Base-by-base conservation (phyloP, 2,797 vertebrate genomes). In the Apogon talboti region DNA sequence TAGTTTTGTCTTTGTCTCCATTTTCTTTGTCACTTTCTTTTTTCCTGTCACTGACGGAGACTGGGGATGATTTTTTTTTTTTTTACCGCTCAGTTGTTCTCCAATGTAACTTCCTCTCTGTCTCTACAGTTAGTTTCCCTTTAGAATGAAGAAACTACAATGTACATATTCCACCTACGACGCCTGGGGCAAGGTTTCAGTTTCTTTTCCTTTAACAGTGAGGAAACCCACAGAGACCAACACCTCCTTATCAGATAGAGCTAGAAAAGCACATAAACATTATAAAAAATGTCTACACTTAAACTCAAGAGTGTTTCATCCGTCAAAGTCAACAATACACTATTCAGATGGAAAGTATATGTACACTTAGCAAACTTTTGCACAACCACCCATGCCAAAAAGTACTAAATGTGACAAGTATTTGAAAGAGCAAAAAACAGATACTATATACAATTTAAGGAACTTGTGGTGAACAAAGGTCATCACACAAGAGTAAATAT, bases 81-180 rank as follows among this genome's bases (percentile, higher is more conserved):
- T 73, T 73, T 58, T 11, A 52, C 67, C 58, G 48, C 15, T 7
- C 0, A 50, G 41, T 61, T 69, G 53, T 79, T 86, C 65, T 86
- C 66, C 35, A 70, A 61, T 52, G 38, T 28, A 43, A 86, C 85
- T 88, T 89, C 87, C 87, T 84, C 61, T 40, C 19, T 54, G 47
- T 61, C 45, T 73, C 42, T 75, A 19, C n/a, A 59, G 50, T 14
- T 40, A 33, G 48, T 74, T 81, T 83, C 70, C 66, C 50, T 69
- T 79, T 60, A 59, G 60, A 65, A 58, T 6, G 6, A 18, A 53
- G 18, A 55, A 35, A 8, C 33, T 14, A 52, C 12, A 40, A 28
- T 43, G 65, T 43, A 24, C 3, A 37, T 13, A 58, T 52, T 9
- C 42, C 21, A 58, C 41, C 76, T 43, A 18, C 28, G 55, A 50